These are phyloP conservation scores for Mycogona germanica DNA, from an alignment of 2,888 invertebrate genomes.

Conservation along the genomic window DNA sequence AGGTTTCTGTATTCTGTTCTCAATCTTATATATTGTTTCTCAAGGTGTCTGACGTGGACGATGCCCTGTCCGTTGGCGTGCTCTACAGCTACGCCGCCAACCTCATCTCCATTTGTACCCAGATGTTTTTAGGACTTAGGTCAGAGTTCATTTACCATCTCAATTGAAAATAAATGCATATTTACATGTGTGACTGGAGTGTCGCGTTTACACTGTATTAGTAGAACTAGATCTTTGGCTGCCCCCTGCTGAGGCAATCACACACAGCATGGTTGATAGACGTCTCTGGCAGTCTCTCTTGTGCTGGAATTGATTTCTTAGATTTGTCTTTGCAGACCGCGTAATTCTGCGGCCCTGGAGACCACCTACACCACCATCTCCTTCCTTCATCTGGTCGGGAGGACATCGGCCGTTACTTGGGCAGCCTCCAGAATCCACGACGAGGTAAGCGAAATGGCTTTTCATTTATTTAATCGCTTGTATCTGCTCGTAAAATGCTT, in stretches of 20 bases:
- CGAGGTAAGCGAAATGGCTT: not conserved
- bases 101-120: constrained; percentile 14
- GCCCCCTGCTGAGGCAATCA: not conserved
- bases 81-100: constrained; percentile 16
- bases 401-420: constrained; percentile 12
- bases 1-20: too few relatives aligned
- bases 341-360: constrained; percentile 5
- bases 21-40: too few relatives aligned
- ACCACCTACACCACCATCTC: constrained; percentile 11
- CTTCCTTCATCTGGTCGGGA: constrained; percentile 9
- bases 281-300: not conserved
- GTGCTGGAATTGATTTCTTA: not conserved
- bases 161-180: not conserved
- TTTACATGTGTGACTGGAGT: too few relatives aligned
- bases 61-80: constrained; percentile 5
- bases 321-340: constrained; percentile 2
- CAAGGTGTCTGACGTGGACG: not conserved
- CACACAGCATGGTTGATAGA: not conserved
- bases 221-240: not conserved
- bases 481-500: not conserved
- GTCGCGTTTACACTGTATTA: not conserved
- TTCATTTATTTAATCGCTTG: not conserved
- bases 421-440: constrained; percentile 13
- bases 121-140: constrained; percentile 15
- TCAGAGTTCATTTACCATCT: not conserved